Conservation (phyloP, 2,113 vertebrate genomes). For the Pimephales promelas region DNA sequence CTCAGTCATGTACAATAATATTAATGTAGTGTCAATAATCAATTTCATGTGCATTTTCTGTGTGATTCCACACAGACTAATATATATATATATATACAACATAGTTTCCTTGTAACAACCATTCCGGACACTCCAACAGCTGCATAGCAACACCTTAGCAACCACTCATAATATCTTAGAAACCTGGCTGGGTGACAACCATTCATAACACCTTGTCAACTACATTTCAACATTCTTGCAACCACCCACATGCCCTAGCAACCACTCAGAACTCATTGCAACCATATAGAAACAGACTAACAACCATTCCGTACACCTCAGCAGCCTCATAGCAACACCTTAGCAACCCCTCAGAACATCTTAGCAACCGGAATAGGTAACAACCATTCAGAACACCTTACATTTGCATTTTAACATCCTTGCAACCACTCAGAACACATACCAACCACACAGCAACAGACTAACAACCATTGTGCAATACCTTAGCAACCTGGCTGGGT, state of each 20-base stretch:
- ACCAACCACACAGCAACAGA: neutral
- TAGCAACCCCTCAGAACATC: neutral
- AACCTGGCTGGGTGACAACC: neutral
- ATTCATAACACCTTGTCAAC: neutral
- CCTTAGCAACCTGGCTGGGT: neutral
- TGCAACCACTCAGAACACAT: neutral
- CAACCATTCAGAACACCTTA: neutral
- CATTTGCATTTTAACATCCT: no score
- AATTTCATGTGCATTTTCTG: neutral
- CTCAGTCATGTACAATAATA: neutral
- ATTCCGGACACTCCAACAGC: neutral
- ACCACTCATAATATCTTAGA: neutral
- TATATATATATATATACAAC: neutral
- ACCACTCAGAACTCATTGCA: neutral
- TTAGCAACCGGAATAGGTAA: neutral
- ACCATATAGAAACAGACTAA: neutral
- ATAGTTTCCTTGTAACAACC: neutral
- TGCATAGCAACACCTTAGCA: neutral
- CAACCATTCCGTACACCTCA: fast-evolving
- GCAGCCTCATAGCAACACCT: neutral
- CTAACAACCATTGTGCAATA: neutral
- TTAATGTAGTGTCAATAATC: neutral
- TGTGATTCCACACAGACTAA: neutral
- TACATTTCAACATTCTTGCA: neutral
- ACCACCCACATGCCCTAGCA: neutral